Conservation (phyloP, 1,140 invertebrate genomes). For the Danaus plexippus region DNA sequence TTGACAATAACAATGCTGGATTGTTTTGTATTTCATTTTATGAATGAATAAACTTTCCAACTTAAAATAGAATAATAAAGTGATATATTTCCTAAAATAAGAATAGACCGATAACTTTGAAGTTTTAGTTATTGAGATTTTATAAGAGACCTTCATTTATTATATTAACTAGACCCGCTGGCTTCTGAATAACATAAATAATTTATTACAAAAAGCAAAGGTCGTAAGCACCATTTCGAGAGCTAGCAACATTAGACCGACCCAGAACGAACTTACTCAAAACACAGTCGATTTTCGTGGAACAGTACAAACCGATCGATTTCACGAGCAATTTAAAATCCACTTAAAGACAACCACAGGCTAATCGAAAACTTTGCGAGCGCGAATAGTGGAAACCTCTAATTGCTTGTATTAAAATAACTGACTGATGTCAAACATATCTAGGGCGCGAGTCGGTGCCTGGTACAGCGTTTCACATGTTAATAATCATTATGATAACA, state of each 20-base stretch:
- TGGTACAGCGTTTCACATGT: slow-evolving; percentile 63
- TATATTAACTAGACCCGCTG: too few relatives aligned
- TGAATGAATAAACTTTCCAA: too few relatives aligned
- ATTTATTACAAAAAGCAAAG: neutral
- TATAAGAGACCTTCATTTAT: too few relatives aligned
- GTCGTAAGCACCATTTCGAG: slow-evolving; percentile 5
- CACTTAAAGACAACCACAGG: slow-evolving; percentile 65
- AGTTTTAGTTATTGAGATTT: too few relatives aligned
- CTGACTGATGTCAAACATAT: slow-evolving; percentile 68
- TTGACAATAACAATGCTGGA: too few relatives aligned
- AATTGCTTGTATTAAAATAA: slow-evolving; percentile 70
- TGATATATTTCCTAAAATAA: too few relatives aligned
- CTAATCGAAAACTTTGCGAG: slow-evolving; percentile 63
- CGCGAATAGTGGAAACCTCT: slow-evolving; percentile 49
- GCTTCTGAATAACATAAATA: too few relatives aligned
- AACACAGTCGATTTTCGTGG: slow-evolving; percentile 33
- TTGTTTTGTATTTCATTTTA: too few relatives aligned
- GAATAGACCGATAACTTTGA: too few relatives aligned
- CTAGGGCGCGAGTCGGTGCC: slow-evolving; percentile 51
- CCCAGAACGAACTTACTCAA: slow-evolving; percentile 1
- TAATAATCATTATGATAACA: slow-evolving; percentile 69
- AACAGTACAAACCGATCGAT: slow-evolving; percentile 39
- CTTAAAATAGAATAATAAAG: too few relatives aligned
- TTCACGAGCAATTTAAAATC: slow-evolving; percentile 58
- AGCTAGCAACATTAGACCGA: slow-evolving; percentile 11